Base-by-base conservation (phyloP, 2,888 invertebrate genomes). In the Platycheirus rosarum region DNA sequence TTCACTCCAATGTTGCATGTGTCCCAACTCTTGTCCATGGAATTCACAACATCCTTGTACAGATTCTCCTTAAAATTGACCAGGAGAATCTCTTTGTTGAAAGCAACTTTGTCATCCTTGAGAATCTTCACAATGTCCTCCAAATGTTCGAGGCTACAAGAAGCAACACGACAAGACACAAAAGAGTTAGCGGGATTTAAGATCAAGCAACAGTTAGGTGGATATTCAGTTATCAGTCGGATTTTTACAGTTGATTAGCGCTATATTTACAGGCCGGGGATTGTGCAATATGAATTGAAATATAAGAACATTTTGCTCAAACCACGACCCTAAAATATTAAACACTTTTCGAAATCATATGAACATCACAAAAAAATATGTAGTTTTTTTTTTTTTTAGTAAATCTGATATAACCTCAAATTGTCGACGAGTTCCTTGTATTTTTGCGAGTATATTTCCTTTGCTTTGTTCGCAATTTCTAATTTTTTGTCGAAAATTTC, bases 181-280 rank as follows among this genome's bases (percentile, higher is more conserved):
- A 32, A 51, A 14, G 8, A 35, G 11, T 40, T 57, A 53, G 40
- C 37, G 11, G 20, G 18, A 16, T 8, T 32, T 32, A 4, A 4
- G 16, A 8, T 13, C 23, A 23, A 16, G 11, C 23, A 71, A 73
- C 73, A 71, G 68, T 66, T 65, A 75, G 8, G 8, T 32, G 5
- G 13, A 18, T n/a, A 29, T 60, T 32, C 60, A 44, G 60, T 60
- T 60, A 60, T 29, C 6, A 37, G 4, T n/a, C 5, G 5, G 29
- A 13, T 44, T 20, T 65, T 73, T 63, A 75, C 63, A 77, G 86
- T 66, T 85, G 86, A 29, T 60, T 51, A 23, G 84, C 76, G 82
- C 66, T 42, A 40, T 69, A 86, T 88, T 88, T 86, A 86, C 86
- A 86, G 87, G 87, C 88, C 88, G 87, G 87, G 87, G 87, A 86